A percentile compares a stretch with the other conserved stretches of the same genome.
These are phyloP conservation scores for Euzetes globulus DNA, from an alignment of 2,888 invertebrate genomes.

Conservation along the genomic window DNA sequence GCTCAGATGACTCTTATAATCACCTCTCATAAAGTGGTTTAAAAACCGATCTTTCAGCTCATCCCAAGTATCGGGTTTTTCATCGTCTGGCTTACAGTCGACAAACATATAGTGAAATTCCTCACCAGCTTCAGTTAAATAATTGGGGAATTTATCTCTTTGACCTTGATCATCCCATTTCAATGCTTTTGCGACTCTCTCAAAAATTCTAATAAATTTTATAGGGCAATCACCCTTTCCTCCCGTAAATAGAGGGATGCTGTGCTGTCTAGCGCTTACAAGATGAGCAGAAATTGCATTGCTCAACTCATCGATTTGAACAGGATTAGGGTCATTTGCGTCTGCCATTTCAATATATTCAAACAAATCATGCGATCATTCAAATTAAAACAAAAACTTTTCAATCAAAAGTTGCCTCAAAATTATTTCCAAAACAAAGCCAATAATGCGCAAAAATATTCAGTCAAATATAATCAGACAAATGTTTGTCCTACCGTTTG, in stretches of 20 bases:
- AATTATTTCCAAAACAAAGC: background rate
- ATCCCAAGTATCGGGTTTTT: background rate
- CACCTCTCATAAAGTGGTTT: slow-evolving; percentile 7
- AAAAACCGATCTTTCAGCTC: background rate
- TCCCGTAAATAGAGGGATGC: background rate
- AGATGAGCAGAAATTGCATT: background rate
- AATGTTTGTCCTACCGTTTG: too few species aligned
- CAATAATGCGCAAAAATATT: background rate
- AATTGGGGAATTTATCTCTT: slow-evolving; percentile 16
- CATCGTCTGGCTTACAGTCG: background rate
- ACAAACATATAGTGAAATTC: slow-evolving; percentile 14
- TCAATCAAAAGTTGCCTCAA: background rate
- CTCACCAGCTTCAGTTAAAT: background rate
- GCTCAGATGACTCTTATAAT: slow-evolving; percentile 6
- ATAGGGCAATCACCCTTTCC: background rate
- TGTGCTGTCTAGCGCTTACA: background rate
- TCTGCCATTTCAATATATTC: background rate
- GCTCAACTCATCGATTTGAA: background rate
- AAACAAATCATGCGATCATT: background rate
- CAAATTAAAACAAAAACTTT: too few species aligned
- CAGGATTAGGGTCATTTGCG: background rate
- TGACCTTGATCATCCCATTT: background rate
- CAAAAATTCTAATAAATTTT: slow-evolving; percentile 3
- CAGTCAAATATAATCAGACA: background rate
- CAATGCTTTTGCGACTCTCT: slow-evolving; percentile 2